A percentile compares a stretch with the other conserved stretches of the same genome.
These are phyloP conservation scores for Calameuta idolon DNA, from an alignment of 2,888 invertebrate genomes.

Conservation along the genomic window DNA sequence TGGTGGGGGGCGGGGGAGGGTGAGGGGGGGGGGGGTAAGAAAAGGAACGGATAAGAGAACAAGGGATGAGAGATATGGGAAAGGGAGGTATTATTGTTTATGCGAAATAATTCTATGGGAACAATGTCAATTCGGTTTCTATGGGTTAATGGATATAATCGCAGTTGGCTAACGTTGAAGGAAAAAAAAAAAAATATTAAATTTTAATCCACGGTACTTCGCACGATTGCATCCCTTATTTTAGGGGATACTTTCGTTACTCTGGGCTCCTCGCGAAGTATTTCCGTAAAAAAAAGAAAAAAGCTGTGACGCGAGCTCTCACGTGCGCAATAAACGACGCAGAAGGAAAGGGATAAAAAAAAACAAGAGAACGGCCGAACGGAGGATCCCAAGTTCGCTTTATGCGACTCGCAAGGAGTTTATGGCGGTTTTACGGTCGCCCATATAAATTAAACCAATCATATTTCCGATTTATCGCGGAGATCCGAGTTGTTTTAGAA, in stretches of 20 bases:
- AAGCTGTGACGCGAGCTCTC: background rate
- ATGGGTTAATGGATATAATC: background rate
- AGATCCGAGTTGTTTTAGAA: constrained; percentile 24
- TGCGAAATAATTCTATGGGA: background rate
- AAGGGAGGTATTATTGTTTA: background rate
- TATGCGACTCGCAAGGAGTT: constrained; percentile 15
- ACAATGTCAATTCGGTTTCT: too few species aligned
- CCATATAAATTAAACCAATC: constrained; percentile 24
- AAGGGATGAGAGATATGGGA: background rate
- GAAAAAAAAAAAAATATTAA: too few species aligned
- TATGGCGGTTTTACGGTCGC: constrained; percentile 22
- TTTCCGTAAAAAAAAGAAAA: background rate
- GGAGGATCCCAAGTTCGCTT: constrained; percentile 9
- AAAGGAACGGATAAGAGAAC: background rate
- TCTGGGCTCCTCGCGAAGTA: background rate
- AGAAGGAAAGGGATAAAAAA: background rate
- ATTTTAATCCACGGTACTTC: too few species aligned
- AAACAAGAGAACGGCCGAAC: constrained; percentile 5
- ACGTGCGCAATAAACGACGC: constrained; percentile 18
- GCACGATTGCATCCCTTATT: background rate
- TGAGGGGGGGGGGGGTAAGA: too few species aligned
- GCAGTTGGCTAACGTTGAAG: background rate
- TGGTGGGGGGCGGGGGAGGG: background rate
- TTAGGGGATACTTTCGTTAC: background rate
- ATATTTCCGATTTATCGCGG: constrained; percentile 23